A percentile compares a stretch with the other conserved stretches of the same genome.
These are phyloP conservation scores for Podarcis cretensis DNA, from an alignment of 2,113 vertebrate species.

Conservation along the genomic window DNA sequence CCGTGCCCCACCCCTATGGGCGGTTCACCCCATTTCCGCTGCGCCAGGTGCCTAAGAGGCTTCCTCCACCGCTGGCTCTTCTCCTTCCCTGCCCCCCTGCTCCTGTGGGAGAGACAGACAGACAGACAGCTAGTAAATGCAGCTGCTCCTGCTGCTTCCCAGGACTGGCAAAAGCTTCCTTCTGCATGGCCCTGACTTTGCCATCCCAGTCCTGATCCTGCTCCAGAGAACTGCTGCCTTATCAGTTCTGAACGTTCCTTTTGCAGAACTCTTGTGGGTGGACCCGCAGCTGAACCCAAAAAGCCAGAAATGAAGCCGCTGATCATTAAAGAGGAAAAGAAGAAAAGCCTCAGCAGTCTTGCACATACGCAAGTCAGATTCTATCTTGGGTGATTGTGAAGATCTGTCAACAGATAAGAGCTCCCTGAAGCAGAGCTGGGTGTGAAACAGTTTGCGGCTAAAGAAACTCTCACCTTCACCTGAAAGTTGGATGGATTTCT, in stretches of 20 bases:
- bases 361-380: background rate
- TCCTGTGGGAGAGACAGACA: background rate
- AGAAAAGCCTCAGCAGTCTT: background rate
- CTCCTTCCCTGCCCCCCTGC: background rate
- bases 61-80: too few relatives aligned
- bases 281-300: background rate
- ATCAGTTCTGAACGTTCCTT: background rate
- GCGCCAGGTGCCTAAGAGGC: too few relatives aligned
- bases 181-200: background rate
- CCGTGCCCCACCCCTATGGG: too few relatives aligned
- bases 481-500: background rate
- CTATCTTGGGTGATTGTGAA: background rate
- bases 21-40: too few relatives aligned
- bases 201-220: background rate
- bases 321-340: background rate
- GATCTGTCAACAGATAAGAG: background rate
- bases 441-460: background rate
- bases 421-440: background rate
- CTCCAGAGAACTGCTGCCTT: background rate
- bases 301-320: background rate
- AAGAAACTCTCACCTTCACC: background rate
- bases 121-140: background rate
- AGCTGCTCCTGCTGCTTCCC: background rate
- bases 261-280: background rate
- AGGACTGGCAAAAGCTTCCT: background rate